Conservation (phyloP, 37 sponge, comb jelly and placozoan species). For the Beroe forskalii region DNA sequence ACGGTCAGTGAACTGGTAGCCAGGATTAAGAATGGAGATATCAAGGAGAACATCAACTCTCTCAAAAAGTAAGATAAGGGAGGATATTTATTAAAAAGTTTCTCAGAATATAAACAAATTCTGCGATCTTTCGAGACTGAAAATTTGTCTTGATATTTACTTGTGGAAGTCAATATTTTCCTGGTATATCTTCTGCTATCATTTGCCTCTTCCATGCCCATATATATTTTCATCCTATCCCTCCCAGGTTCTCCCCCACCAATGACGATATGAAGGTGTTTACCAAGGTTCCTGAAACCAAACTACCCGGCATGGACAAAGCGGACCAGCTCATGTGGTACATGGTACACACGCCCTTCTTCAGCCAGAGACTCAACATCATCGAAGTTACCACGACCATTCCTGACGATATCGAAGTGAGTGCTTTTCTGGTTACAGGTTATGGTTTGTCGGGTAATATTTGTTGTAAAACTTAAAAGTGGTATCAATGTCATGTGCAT, state of each 20-base stretch:
- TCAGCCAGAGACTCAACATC: conserved; percentile 39
- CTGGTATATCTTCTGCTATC: no score
- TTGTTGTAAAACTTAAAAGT: no score
- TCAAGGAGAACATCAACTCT: conserved; percentile 32
- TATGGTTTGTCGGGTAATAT: no score
- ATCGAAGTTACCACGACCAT: conserved; percentile 45
- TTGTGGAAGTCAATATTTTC: no score
- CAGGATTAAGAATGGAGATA: conserved; percentile 6
- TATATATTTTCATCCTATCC: neutral
- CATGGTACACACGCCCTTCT: conserved; percentile 40
- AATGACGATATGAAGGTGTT: conserved; percentile 13
- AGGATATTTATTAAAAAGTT: no score
- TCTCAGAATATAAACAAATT: no score
- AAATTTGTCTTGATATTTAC: no score
- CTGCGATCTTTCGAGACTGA: no score
- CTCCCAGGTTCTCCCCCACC: conserved; percentile 20
- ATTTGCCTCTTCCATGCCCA: no score
- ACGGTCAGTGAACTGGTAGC: neutral
- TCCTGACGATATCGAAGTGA: conserved; percentile 47
- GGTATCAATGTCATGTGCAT: no score
- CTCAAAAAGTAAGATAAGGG: conserved; percentile 18
- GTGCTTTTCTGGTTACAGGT: no score
- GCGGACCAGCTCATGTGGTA: conserved; percentile 30
- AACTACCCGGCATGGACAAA: neutral
- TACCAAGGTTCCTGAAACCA: conserved; percentile 27